Evolutionary conservation across 2,113 vertebrate species (phyloP).

Genomic region (Apteryx mantelli): DNA sequence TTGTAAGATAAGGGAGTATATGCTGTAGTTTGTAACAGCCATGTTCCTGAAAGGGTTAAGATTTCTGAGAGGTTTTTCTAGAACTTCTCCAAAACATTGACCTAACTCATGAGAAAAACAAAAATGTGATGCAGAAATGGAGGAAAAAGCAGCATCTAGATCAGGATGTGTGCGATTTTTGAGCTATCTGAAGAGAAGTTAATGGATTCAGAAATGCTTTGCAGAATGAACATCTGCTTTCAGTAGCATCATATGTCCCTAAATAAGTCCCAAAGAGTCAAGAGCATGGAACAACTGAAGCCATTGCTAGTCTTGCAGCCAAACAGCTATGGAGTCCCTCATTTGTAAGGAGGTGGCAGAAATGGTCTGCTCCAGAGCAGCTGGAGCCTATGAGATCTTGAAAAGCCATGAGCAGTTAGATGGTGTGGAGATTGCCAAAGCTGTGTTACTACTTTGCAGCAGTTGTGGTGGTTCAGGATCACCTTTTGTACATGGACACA

Average conservation of each 20-base stretch:
- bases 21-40: not conserved
- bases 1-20: fast-evolving
- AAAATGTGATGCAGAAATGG: no score
- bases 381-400: not conserved
- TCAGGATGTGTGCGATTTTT: not conserved
- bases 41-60: not conserved
- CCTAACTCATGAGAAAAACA: not conserved
- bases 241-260: not conserved
- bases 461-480: not conserved
- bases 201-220: not conserved
- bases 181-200: not conserved
- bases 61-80: not conserved
- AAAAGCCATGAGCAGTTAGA: not conserved
- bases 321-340: not conserved
- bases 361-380: not conserved
- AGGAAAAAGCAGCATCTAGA: not conserved
- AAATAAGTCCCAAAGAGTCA: not conserved
- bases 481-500: fast-evolving
- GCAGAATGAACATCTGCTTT: not conserved
- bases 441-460: not conserved
- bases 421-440: not conserved
- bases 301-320: not conserved
- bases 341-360: not conserved
- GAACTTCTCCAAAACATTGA: not conserved
- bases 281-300: not conserved